A percentile compares a stretch with the other conserved stretches of the same genome.
phyloP scores from a whole-genome alignment of 2,113 vertebrate species.

The Tragelaphus imberbis region DNA sequence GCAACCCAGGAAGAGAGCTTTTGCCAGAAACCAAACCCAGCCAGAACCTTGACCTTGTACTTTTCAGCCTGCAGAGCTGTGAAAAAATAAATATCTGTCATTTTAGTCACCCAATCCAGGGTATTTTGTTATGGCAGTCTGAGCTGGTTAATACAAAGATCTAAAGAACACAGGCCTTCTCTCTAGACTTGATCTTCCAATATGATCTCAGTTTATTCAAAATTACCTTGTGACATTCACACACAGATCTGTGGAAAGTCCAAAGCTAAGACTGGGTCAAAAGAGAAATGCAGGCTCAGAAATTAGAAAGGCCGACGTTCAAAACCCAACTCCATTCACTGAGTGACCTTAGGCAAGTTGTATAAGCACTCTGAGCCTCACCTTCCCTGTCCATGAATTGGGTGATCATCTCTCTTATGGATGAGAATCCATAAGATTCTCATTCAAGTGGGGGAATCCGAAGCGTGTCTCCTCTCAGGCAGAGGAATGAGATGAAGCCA shows the following conservation, averaged over 20 bases:
- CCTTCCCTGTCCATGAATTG: background rate
- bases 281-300: background rate
- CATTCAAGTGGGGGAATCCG: background rate
- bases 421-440: too few relatives aligned
- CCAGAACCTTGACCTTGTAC: background rate
- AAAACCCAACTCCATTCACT: background rate
- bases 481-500: background rate
- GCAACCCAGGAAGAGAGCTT: background rate
- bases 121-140: background rate
- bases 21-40: background rate
- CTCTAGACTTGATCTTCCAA: background rate
- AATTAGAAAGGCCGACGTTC: background rate
- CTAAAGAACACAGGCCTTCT: background rate
- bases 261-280: background rate
- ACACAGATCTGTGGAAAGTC: background rate
- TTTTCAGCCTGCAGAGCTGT: background rate
- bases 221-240: background rate
- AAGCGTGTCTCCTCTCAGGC: background rate
- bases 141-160: background rate
- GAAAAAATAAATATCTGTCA: background rate
- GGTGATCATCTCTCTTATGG: background rate
- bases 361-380: conserved; percentile 51
- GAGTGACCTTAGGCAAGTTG: background rate
- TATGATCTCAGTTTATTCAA: background rate
- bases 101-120: background rate